Base-by-base conservation (phyloP, 2,113 vertebrate species). In the Centrocercus urophasianus region DNA sequence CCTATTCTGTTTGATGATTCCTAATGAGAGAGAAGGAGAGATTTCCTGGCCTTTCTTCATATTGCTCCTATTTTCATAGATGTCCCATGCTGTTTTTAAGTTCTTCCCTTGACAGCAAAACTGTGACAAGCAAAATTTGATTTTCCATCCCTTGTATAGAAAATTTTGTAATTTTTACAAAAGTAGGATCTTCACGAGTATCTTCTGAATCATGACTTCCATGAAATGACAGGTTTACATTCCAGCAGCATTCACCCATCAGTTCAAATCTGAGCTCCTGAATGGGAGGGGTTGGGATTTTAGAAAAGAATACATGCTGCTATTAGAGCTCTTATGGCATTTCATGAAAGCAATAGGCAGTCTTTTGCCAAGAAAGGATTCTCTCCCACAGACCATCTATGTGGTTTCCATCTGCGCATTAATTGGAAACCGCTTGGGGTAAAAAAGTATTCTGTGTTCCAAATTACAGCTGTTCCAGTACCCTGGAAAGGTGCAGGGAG, bases 351-450 rank as follows among this genome's bases (percentile, higher is more conserved):
- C 56, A 86, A 15, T 54, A 86, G 78, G 38, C 76, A 5, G 3
- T 80, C 48, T 56, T 92, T 63, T 76, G 36, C 91, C 77, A 82
- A 93, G 81, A 11, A 70, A 67, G 34, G 64, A 90, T 93, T 95
- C 81, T 94, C 89, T 94, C 91, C 75, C 89, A 83, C 78, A 87
- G 59, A 85, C 63, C 59, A 75, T 89, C 91, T 87, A 69, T 7
- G 63, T 34, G 63, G 64, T 89, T 96, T 87, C 87, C 91, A 93
- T 94, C 90, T 95, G 95, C 60, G 75, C 78, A 36, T 77, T 91
- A 93, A 94, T 87, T 93, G 77, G 87, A 93, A 96, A 93, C 84
- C 76, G 89, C 86, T 89, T 91, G 78, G 59, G 67, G 81, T 92
- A 61, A 89, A 85, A 79, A 64, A 83, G 30, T 34, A 40, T 80